Percentiles rank a stretch among this genome's conserved stretches.
phyloP scores from a whole-genome alignment of 2,888 invertebrate genomes.

The Luffia ferchaultella region DNA sequence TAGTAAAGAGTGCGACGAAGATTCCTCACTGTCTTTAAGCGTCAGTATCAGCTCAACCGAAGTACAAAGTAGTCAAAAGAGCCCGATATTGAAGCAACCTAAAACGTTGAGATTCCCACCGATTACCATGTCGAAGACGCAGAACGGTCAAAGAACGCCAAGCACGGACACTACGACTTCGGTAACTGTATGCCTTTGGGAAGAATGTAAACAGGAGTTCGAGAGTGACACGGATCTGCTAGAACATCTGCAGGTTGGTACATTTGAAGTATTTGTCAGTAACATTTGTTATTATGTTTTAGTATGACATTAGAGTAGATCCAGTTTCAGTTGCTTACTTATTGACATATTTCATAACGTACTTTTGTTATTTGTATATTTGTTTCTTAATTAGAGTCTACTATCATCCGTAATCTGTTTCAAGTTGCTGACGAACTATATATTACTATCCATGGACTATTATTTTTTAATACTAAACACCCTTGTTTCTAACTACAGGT shows the following conservation, averaged over 20 bases:
- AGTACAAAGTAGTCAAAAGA: slow-evolving; percentile 59
- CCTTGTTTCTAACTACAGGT: too few species aligned
- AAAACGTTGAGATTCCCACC: slow-evolving; percentile 85
- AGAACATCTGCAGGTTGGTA: slow-evolving; percentile 91
- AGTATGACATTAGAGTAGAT: too few species aligned
- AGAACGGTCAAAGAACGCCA: slow-evolving; percentile 36
- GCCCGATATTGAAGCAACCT: slow-evolving; percentile 82
- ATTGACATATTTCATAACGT: too few species aligned
- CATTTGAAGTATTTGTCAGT: too few species aligned
- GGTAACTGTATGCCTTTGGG: slow-evolving; percentile 79
- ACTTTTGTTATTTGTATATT: too few species aligned
- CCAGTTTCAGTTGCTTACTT: too few species aligned
- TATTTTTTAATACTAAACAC: too few species aligned
- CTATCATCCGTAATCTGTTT: too few species aligned
- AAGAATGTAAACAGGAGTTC: slow-evolving; percentile 80
- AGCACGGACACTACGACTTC: slow-evolving; percentile 53
- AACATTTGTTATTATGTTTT: slow-evolving; percentile 5
- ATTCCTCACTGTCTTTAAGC: slow-evolving; percentile 50
- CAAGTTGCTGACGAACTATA: too few species aligned
- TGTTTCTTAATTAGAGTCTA: too few species aligned
- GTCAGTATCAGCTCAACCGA: slow-evolving; percentile 50
- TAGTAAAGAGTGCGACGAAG: slow-evolving; percentile 58
- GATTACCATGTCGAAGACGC: slow-evolving; percentile 41
- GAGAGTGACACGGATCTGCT: slow-evolving; percentile 83
- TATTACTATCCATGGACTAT: too few species aligned